Evolutionary conservation across 2,113 vertebrate species (phyloP).

Genomic region (Mesocricetus auratus): DNA sequence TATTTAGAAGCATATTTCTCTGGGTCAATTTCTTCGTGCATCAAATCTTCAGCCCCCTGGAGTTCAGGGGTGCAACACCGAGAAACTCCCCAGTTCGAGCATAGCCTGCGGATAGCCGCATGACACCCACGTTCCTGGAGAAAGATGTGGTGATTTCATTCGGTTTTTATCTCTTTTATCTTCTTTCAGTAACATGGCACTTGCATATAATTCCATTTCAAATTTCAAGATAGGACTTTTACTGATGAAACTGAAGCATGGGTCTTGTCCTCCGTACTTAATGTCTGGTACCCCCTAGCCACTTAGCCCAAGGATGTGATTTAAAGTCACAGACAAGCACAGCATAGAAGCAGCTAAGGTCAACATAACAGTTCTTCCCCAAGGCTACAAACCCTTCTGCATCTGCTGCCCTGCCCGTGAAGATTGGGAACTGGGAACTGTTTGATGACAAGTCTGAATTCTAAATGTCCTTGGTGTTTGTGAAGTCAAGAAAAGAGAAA

Average conservation of each 20-base stretch:
- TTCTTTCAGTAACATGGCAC: background rate
- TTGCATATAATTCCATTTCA: slow-evolving; percentile 4
- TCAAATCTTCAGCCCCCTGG: background rate
- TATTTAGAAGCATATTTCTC: background rate
- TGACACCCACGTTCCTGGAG: background rate
- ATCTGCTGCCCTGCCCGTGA: background rate
- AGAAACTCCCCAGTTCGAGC: background rate
- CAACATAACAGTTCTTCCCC: background rate
- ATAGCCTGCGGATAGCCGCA: background rate
- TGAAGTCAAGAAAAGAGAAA: slow-evolving; percentile 67
- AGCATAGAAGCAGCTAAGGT: slow-evolving; percentile 44
- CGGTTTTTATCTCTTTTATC: background rate
- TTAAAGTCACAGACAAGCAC: slow-evolving; percentile 28
- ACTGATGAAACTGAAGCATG: background rate
- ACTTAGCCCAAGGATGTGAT: background rate
- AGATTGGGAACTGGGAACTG: background rate
- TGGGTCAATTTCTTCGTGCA: background rate
- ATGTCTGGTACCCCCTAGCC: background rate
- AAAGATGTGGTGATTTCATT: background rate
- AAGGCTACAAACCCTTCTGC: slow-evolving; percentile 25
- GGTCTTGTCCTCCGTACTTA: slow-evolving; percentile 11
- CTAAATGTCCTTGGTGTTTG: slow-evolving; percentile 68
- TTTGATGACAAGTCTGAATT: slow-evolving; percentile 75
- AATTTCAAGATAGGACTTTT: background rate
- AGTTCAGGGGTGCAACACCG: background rate